phyloP scores from a whole-genome alignment of 2,888 invertebrate species.

The Lycophotia porphyrea region DNA sequence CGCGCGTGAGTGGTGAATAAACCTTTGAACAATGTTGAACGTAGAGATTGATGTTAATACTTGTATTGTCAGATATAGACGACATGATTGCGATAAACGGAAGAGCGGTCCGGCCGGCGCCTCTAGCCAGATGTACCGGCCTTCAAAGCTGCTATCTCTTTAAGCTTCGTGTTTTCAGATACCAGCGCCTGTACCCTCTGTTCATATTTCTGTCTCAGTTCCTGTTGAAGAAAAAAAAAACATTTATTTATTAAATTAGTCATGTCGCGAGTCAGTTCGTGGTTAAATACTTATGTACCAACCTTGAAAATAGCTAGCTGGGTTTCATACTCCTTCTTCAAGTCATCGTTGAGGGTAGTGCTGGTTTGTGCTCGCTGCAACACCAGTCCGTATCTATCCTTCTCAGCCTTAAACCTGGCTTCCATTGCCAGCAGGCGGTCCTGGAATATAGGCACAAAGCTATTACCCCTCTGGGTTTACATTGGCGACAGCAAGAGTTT shows the following conservation, averaged over 20 bases:
- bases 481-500: not conserved
- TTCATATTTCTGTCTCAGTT: constrained; percentile 92
- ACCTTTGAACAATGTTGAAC: constrained; percentile 1
- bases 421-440: constrained; percentile 93
- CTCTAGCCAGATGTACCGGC: constrained; percentile 40
- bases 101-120: not conserved
- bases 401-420: constrained; percentile 92
- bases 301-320: constrained; percentile 93
- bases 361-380: constrained; percentile 93
- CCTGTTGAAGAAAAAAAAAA: constrained; percentile 79
- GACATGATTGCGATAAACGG: not conserved
- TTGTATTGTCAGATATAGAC: not conserved
- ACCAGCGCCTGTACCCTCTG: constrained; percentile 91
- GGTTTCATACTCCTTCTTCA: constrained; percentile 94
- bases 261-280: not conserved
- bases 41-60: not conserved
- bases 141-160: constrained; percentile 67
- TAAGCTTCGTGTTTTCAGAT: constrained; percentile 87
- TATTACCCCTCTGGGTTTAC: not conserved
- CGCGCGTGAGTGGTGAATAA: not conserved
- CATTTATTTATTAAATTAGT: not conserved
- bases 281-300: constrained; percentile 60
- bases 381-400: constrained; percentile 92
- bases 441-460: constrained; percentile 71
- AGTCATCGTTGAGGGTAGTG: constrained; percentile 93